Base-by-base conservation (phyloP, 2,113 vertebrate species). In the Mixornis gularis region DNA sequence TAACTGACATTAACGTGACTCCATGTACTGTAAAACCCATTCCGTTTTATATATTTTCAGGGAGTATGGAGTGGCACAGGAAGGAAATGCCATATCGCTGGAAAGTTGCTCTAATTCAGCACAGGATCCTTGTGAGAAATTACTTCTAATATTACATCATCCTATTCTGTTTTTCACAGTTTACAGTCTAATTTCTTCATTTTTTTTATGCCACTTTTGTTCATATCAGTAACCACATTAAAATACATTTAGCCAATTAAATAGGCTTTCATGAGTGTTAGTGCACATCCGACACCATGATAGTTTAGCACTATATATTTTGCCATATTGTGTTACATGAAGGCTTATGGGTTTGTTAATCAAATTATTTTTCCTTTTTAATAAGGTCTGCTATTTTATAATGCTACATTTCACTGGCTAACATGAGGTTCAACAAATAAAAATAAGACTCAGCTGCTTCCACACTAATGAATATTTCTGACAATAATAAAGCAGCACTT, bases 51-150 rank as follows among this genome's bases (percentile, higher is more conserved):
- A 92, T 96, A 87, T 96, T 95, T 93, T 92, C 95, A 94, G 91
- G 93, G 84, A 94, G 70, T 94, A 38, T 94, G 94, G 93, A 94
- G 89, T 95, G 91, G 56, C 93, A 94, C 89, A 93, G 95, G 89
- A 95, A 93, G 91, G 91, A 95, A 96, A 96, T 94, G 91, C 70
- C 93, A 87, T 94, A 94, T 94, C 85, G 81, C 84, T 91, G 93
- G 89, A 95, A 94, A 95, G 79, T 94, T 95, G 93, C 90, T 94
- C 87, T 95, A 96, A 96, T 95, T 91, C 94, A 96, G 93, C 94
- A 93, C 89, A 95, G 95, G 93, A 94, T 79, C 91, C 91, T 96
- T 95, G 93, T 94, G 94, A 96, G 93, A 94, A 94, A 92, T 89
- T 94, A 81, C 87, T 95, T 96, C 84, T 95, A 94, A 95, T 94